Evolutionary conservation across 1,140 invertebrate species (phyloP).

Genomic region (Platorchestia sp.): DNA sequence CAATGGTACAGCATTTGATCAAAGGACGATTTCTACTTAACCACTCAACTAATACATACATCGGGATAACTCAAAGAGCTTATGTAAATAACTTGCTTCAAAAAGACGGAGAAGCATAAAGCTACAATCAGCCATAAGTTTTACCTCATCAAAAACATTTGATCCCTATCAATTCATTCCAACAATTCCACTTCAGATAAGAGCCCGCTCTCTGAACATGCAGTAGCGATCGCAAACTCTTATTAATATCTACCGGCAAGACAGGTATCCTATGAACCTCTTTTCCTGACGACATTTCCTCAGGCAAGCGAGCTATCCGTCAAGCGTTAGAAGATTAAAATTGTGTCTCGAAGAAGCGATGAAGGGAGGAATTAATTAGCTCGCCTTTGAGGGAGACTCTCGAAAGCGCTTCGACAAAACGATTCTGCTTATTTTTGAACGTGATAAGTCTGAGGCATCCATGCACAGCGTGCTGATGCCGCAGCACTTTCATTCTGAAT

Average conservation of each 20-base stretch:
- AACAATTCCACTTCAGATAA: neutral
- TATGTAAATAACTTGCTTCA: no score
- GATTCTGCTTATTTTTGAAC: neutral
- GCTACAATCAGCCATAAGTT: neutral
- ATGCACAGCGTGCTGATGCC: neutral
- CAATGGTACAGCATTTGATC: neutral
- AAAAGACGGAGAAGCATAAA: neutral
- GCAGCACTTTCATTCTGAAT: neutral
- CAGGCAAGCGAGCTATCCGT: neutral
- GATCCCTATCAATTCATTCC: neutral
- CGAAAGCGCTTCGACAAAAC: neutral
- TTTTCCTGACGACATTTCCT: neutral
- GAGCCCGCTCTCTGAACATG: neutral
- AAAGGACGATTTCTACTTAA: neutral
- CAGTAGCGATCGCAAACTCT: neutral
- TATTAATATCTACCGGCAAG: neutral
- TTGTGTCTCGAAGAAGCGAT: neutral
- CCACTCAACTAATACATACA: neutral
- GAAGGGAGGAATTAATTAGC: constrained; percentile 14
- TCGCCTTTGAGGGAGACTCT: neutral
- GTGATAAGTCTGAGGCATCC: neutral
- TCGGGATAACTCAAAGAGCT: neutral
- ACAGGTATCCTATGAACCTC: neutral
- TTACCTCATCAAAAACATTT: neutral
- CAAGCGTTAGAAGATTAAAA: neutral